A percentile compares a stretch with the other conserved stretches of the same genome.
These are phyloP conservation scores for Trichonephila clavipes DNA, from an alignment of 1,140 invertebrate genomes.

Conservation along the genomic window DNA sequence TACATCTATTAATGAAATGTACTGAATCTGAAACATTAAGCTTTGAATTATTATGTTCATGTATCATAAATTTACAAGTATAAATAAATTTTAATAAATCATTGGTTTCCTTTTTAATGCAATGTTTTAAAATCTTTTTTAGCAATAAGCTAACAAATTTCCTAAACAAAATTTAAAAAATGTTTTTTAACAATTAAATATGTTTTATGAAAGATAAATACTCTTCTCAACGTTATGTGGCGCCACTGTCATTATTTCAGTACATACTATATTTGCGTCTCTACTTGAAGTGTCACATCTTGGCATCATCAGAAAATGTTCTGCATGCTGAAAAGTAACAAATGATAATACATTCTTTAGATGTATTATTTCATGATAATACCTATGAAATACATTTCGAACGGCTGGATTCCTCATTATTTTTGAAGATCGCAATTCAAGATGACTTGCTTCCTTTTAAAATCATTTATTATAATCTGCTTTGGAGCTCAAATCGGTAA, in stretches of 20 bases:
- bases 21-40: too few species aligned
- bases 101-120: too few species aligned
- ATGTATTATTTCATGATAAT: too few species aligned
- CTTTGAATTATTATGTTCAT: too few species aligned
- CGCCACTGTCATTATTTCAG: slow-evolving; percentile 41
- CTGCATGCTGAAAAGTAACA: too few species aligned
- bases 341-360: too few species aligned
- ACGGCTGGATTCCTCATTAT: not conserved
- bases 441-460: not conserved
- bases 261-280: not conserved
- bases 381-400: not conserved
- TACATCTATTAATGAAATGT: too few species aligned
- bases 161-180: too few species aligned
- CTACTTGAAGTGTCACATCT: not conserved
- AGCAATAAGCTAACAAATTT: too few species aligned
- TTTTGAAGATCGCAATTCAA: not conserved
- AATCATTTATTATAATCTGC: not conserved
- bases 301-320: not conserved
- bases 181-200: not conserved
- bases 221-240: slow-evolving; percentile 52
- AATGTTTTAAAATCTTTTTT: not conserved
- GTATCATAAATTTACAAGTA: too few species aligned
- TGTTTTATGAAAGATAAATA: not conserved
- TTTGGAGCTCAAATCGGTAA: not conserved
- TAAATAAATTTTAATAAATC: too few species aligned